These are phyloP conservation scores for Drosophila parabipectinata DNA, from an alignment of 1,140 invertebrate genomes.

Conservation along the genomic window DNA sequence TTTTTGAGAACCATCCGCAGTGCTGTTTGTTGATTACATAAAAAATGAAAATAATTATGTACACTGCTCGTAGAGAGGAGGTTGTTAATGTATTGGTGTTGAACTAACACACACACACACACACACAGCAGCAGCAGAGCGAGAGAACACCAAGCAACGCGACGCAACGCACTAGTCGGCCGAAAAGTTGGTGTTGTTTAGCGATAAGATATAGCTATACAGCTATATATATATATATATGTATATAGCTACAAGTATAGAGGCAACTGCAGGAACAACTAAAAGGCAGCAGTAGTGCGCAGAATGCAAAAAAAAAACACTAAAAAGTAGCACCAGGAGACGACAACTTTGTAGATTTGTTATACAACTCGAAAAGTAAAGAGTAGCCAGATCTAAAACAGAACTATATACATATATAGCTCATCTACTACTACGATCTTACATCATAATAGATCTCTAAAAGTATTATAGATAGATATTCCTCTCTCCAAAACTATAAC, in stretches of 20 bases:
- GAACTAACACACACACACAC: slow-evolving; percentile 17
- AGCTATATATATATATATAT: too few species aligned
- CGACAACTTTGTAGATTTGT: slow-evolving; percentile 57
- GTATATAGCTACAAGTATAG: slow-evolving; percentile 18
- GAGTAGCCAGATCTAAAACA: slow-evolving; percentile 8
- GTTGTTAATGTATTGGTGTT: too few species aligned
- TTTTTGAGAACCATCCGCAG: slow-evolving; percentile 57
- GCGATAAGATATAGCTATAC: slow-evolving; percentile 63
- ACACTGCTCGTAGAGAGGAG: slow-evolving; percentile 6
- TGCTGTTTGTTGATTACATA: slow-evolving; percentile 75
- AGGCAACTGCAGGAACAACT: slow-evolving; percentile 14
- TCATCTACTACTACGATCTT: too few species aligned
- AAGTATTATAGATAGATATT: too few species aligned
- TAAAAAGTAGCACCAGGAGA: slow-evolving; percentile 44
- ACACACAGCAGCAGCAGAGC: background rate
- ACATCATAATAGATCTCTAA: too few species aligned
- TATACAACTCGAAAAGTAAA: slow-evolving; percentile 50
- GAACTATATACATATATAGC: too few species aligned
- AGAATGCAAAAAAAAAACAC: slow-evolving; percentile 69
- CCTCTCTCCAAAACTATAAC: background rate
- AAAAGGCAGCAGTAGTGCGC: slow-evolving; percentile 50
- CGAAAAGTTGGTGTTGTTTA: slow-evolving; percentile 49
- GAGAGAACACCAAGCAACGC: background rate
- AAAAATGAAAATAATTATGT: slow-evolving; percentile 80
- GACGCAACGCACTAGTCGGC: background rate